Base-by-base conservation (phyloP, 1,140 invertebrate species). In the Brachionus sp. region DNA sequence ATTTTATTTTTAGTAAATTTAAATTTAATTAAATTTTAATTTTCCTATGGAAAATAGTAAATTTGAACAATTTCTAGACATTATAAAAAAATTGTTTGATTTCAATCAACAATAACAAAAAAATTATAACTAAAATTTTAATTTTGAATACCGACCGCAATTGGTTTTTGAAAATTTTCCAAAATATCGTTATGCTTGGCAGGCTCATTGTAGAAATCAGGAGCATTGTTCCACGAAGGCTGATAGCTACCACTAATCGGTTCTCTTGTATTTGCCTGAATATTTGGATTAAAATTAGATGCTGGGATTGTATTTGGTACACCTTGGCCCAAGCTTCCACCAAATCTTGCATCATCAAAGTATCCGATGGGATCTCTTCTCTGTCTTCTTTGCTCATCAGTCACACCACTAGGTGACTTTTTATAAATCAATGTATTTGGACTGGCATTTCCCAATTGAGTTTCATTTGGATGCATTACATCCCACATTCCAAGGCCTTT, bases 321-420 rank as follows among this genome's bases (percentile, higher is more conserved):
- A 39, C 19, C 44, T 44, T 44, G 39, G 3, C 70, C 70, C 23
- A 35, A 23, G 33, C 70, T 75, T 35, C 77, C 77, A 16, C 77
- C 77, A 42, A 66, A 80, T 44, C 23, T 57, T 1, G 50, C 16
- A 44, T 80, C 77, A 33, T 80, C 62, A 29, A 62, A 80, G 57
- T 80, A 80, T 23, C 77, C 77, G 13, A 80, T 80, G 0, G 77
- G 77, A 25, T 80, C 77, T 62, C 77, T 57, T 10, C 77, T 25
- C 19, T 80, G 77, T 37, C 57, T 80, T 23, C 50, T 12, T 62
- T 66, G 70, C 23, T 75, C 70, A 46, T 75, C 70, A 10, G 16
- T 46, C 6, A 75, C 70, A 19, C 37, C 37, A 46, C 42, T 75
- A 46, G 70, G 70, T 35, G 37, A 39, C 29, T 46, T 75, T 46